Conservation (phyloP, 2,888 invertebrate species). For the Listrodromus nycthemerus region DNA sequence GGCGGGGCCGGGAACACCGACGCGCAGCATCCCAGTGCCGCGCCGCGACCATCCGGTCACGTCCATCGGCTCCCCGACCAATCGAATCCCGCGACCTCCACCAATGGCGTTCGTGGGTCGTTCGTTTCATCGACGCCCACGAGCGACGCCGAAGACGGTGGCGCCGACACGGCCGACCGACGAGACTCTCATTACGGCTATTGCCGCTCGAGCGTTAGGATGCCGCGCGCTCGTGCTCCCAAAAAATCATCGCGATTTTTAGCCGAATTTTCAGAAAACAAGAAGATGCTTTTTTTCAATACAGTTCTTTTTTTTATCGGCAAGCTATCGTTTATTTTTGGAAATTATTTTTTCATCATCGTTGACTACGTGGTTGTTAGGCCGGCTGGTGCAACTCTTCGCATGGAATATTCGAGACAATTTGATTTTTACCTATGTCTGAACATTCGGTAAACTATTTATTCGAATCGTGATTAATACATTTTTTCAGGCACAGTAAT, state of each 20-base stretch:
- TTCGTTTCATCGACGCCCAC: conserved; percentile 65
- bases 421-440: neutral
- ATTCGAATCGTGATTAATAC: too few species aligned
- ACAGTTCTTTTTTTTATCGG: neutral
- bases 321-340: neutral
- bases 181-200: conserved; percentile 80
- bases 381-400: neutral
- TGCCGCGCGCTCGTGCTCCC: conserved; percentile 55
- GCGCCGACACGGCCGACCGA: conserved; percentile 77
- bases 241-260: conserved; percentile 45
- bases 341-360: neutral
- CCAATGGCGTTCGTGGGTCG: conserved; percentile 60
- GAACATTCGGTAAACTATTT: neutral
- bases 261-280: neutral
- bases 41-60: conserved; percentile 63
- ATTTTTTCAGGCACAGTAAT: too few species aligned
- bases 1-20: conserved; percentile 62
- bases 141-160: conserved; percentile 74
- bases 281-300: neutral
- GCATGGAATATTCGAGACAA: neutral
- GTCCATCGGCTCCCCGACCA: conserved; percentile 67
- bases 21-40: conserved; percentile 69
- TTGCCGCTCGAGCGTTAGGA: conserved; percentile 73
- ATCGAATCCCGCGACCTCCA: conserved; percentile 55
- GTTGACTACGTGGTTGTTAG: neutral